These are phyloP conservation scores for Pasiphila rectangulata DNA, from an alignment of 2,888 invertebrate species.

Conservation along the genomic window DNA sequence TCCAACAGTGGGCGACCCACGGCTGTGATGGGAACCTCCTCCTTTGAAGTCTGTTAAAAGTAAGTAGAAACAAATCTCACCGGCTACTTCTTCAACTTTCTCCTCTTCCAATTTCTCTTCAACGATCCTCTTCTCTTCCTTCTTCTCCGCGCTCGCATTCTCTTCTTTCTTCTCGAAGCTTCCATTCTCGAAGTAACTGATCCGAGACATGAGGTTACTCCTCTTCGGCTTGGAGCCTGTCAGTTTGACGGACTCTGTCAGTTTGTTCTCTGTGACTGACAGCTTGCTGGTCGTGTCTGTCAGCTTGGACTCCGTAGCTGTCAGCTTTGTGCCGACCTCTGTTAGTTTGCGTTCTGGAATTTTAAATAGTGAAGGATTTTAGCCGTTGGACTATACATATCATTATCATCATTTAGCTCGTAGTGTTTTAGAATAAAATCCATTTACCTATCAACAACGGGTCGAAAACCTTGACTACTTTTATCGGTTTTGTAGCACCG, in stretches of 20 bases:
- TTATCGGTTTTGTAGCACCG: too few relatives aligned
- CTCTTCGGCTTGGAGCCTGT: conserved; percentile 30
- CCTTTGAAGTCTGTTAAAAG: too few relatives aligned
- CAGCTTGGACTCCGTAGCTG: conserved; percentile 12
- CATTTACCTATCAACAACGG: too few relatives aligned
- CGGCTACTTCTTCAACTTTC: conserved; percentile 35
- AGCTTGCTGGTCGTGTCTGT: not conserved
- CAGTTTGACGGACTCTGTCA: conserved; percentile 22
- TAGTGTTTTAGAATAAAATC: too few relatives aligned
- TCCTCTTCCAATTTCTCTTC: conserved; percentile 19
- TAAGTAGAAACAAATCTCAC: conserved; percentile 30
- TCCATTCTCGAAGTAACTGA: conserved; percentile 68
- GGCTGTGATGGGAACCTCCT: too few relatives aligned
- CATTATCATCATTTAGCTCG: too few relatives aligned
- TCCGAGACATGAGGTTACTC: conserved; percentile 61
- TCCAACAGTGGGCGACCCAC: too few relatives aligned
- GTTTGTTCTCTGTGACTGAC: conserved; percentile 5
- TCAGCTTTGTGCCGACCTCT: conserved; percentile 34
- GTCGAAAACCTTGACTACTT: too few relatives aligned
- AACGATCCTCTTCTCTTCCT: conserved; percentile 25
- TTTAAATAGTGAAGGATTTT: not conserved
- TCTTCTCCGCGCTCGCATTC: conserved; percentile 40
- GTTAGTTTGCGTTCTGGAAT: conserved; percentile 16
- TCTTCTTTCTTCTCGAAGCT: conserved; percentile 37
- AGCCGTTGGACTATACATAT: too few relatives aligned